A percentile compares a stretch with the other conserved stretches of the same genome.
These are phyloP conservation scores for Triplophysa yarkandensis DNA, from an alignment of 2,797 vertebrate species.

Conservation along the genomic window DNA sequence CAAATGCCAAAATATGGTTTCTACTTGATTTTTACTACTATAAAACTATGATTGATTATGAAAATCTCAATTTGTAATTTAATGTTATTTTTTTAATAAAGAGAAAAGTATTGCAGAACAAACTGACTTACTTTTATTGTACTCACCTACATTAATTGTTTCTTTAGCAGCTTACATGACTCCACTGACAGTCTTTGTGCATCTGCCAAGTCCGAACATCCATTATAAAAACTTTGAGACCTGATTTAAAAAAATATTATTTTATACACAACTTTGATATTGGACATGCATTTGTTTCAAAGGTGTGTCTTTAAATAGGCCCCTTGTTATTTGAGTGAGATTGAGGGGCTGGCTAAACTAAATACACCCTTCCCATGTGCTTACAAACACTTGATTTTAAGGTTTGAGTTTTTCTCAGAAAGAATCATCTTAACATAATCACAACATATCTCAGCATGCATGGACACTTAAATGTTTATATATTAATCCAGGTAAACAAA, in stretches of 20 bases:
- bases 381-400: background rate
- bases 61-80: no score
- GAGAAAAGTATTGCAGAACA: no score
- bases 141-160: conserved; percentile 10
- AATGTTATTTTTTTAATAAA: no score
- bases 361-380: conserved; percentile 37
- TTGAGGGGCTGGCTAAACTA: conserved; percentile 3
- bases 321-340: conserved; percentile 39
- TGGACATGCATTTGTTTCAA: background rate
- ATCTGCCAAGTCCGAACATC: no score
- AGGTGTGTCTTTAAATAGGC: conserved; percentile 22
- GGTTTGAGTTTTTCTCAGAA: background rate
- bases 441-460: conserved; percentile 28
- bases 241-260: no score
- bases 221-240: no score
- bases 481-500: background rate
- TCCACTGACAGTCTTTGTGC: background rate
- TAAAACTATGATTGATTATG: no score
- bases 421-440: background rate
- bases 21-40: no score
- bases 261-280: conserved; percentile 8
- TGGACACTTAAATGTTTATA: conserved; percentile 10
- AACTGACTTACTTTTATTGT: no score
- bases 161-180: background rate
- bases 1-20: no score